Base-by-base conservation (phyloP, 1,140 invertebrate species). In the Neodiprion pinetum region DNA sequence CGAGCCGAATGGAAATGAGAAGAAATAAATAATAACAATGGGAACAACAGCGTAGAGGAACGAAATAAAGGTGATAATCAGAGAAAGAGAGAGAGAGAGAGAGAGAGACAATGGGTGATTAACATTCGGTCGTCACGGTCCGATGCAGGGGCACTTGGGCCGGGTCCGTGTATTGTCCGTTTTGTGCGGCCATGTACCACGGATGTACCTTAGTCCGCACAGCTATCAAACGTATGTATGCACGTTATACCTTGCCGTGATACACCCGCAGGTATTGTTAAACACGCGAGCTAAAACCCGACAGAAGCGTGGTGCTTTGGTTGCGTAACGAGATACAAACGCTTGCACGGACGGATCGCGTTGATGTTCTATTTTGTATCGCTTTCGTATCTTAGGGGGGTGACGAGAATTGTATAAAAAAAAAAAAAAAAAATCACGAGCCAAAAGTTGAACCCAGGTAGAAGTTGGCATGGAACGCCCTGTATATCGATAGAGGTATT, bases 101-200 rank as follows among this genome's bases (percentile, higher is more conserved):
- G 17, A 21, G 17, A 1, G 53, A 61, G n/a, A 61, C 53, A 61
- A 61, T 61, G 53, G 53, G 53, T 61, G 53, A 61, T 61, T 61
- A 61, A 61, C 53, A 61, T 61, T 61, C 53, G 53, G 53, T 61
- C 53, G 53, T 61, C 53, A 61, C 53, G 53, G 53, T 61, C n/a
- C 11, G 53, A 14, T 61, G 53, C 53, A 61, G 53, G 53, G 53
- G 53, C 53, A 61, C 53, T 61, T 17, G 11, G 53, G 53, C n/a
- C 53, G 53, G 53, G 4, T 9, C 53, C 50, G n/a, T 14, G 11
- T 61, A 61, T 61, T 61, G 53, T 61, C 53, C 53, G n/a, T 40
- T 40, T 40, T 40, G 28, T 40, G 28, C 2, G 28, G 2, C 28
- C 28, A 40, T 40, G 53, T 12, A 61, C 53, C n/a, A 9, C n/a